These are phyloP conservation scores for Aricia artaxerxes DNA, from an alignment of 2,888 invertebrate species.

Conservation along the genomic window DNA sequence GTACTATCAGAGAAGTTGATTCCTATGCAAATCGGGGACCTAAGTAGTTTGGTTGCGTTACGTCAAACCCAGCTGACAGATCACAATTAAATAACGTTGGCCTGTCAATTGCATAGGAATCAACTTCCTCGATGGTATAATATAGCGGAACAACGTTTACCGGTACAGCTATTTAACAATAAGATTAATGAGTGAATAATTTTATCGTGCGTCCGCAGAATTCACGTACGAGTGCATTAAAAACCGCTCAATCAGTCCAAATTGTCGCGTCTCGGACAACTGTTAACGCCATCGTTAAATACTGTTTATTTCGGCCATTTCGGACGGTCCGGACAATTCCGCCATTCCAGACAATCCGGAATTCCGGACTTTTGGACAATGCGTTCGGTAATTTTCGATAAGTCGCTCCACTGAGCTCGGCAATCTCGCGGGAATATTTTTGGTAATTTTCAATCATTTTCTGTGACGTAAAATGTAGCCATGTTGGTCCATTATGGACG, in stretches of 20 bases:
- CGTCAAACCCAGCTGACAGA: no score
- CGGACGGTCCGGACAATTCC: not conserved
- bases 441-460: not conserved
- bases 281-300: conserved; percentile 11
- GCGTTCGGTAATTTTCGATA: conserved; percentile 6
- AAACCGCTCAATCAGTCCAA: not conserved
- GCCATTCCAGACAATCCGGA: not conserved
- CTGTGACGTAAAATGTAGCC: not conserved
- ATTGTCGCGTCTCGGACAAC: conserved; percentile 14
- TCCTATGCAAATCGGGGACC: no score
- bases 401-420: not conserved
- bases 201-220: not conserved
- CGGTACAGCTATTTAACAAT: not conserved
- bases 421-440: conserved; percentile 3
- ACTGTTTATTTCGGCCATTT: conserved; percentile 21
- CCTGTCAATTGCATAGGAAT: no score
- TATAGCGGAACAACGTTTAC: not conserved
- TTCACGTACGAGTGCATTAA: not conserved
- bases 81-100: no score
- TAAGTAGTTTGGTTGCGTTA: no score
- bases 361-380: not conserved
- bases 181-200: not conserved
- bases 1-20: no score
- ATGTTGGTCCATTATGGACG: not conserved
- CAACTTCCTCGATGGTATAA: no score